These are phyloP conservation scores for Hemibagrus wyckioides DNA, from an alignment of 2,113 vertebrate genomes.

Conservation along the genomic window DNA sequence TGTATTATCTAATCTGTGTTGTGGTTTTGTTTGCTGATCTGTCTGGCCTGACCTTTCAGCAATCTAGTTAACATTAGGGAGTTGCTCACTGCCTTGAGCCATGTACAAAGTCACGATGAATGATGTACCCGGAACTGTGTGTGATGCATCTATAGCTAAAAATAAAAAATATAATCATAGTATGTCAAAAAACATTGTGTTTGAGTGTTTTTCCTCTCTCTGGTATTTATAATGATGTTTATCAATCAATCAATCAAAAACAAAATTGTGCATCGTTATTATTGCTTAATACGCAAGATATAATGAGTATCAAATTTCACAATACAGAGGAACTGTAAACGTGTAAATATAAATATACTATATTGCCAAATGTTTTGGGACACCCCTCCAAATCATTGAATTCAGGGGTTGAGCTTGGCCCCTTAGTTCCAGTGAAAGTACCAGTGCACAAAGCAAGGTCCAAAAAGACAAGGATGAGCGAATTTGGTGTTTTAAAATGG, in stretches of 20 bases:
- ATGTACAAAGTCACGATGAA: not conserved
- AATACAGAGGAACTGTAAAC: not conserved
- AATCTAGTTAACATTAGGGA: not conserved
- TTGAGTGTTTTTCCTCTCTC: too few species aligned
- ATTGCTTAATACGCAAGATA: not conserved
- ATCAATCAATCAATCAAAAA: not conserved
- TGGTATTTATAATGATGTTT: too few species aligned
- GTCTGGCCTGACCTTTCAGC: not conserved
- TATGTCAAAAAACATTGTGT: not conserved
- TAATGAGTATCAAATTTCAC: not conserved
- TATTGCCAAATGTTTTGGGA: too few species aligned
- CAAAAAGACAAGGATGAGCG: too few species aligned
- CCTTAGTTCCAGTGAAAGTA: too few species aligned
- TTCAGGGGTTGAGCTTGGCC: too few species aligned
- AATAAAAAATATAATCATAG: not conserved
- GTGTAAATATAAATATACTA: too few species aligned
- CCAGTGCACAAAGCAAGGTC: too few species aligned
- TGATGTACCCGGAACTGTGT: not conserved
- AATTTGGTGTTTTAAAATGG: too few species aligned
- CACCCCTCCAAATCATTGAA: too few species aligned
- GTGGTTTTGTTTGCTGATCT: not conserved
- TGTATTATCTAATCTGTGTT: not conserved
- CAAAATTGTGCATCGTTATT: not conserved
- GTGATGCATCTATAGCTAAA: not conserved
- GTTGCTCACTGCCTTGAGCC: not conserved